Evolutionary conservation across 1,140 invertebrate genomes (phyloP), one percentile per base, ranked within the genome.

Genomic region (Bombyx mandarina): DNA sequence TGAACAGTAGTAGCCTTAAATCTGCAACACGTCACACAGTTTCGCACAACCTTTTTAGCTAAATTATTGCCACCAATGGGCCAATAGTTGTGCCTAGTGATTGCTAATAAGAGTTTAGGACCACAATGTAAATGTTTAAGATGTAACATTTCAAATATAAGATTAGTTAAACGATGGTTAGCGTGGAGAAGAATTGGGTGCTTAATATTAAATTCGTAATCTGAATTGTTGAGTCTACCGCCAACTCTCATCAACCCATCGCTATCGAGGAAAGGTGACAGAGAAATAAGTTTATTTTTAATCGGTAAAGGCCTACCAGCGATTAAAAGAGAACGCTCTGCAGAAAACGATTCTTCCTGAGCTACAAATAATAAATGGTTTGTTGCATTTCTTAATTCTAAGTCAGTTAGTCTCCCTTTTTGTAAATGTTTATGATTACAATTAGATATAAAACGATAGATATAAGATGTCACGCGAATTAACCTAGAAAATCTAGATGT

Each of bases 211-310:
- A 49, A 71, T 7, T 26, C 10, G 45, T 67, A 71, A 12, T 45
- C 43, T 1, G 65, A 63, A 53, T 67, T 63, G 44, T 58, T 46
- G 43, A 71, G 63, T 35, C 69, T 58, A 42, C 61, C 69, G 7
- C 69, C 69, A 0, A 71, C 66, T 6, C 63, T 53, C 43, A 71
- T 60, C 8, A 67, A 45, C 46, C 50, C 42, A 9, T 65, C 48
- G 22, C 43, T 8, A 42, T 68, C 60, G 12, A 71, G 10, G 43
- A 71, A 68, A 22, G 61, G 61, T 26, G 58, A 57, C 10, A 68
- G 44, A 10, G 63, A 63, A 44, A 58, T 47, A 18, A 67, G 42
- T 45, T 49, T 48, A 54, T 64, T 60, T 64, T 60, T 64, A 2
- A 9, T 18, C 26, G 52, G 52, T 8, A 57, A 57, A 42, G 47